A percentile compares a stretch with the other conserved stretches of the same genome.
Conservation (phyloP, 1,140 invertebrate genomes). For the Trypoxylus dichotomus region DNA sequence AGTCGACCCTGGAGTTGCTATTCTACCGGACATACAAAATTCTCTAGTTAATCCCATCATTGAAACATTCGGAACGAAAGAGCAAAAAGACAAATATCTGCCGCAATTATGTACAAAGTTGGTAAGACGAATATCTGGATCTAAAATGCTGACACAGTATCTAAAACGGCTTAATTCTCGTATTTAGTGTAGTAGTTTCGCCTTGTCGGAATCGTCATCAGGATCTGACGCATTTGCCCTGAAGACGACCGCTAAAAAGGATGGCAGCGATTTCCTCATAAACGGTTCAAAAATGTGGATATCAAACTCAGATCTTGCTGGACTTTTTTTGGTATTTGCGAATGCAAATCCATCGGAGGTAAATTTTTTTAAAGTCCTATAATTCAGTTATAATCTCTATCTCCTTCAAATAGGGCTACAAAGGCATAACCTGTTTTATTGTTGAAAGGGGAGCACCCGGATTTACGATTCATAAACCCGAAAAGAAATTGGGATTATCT, state of each 20-base stretch:
- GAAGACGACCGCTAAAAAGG: constrained; percentile 83
- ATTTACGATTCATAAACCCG: constrained; percentile 86
- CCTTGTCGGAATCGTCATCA: constrained; percentile 83
- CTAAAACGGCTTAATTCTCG: no score
- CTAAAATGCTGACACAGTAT: background rate
- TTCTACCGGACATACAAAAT: constrained; percentile 91
- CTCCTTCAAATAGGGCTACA: constrained; percentile 64
- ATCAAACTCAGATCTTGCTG: constrained; percentile 89
- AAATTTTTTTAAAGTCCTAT: constrained; percentile 30
- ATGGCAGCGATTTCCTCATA: constrained; percentile 77
- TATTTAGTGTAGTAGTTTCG: constrained; percentile 77
- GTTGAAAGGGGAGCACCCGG: constrained; percentile 90
- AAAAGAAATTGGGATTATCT: constrained; percentile 90
- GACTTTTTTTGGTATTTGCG: constrained; percentile 82
- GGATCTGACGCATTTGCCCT: constrained; percentile 89
- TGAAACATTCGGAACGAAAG: constrained; percentile 77
- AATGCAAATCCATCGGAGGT: constrained; percentile 81
- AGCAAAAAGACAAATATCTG: constrained; percentile 86
- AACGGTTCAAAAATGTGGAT: constrained; percentile 95
- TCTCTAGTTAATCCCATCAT: constrained; percentile 88
- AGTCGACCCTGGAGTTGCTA: constrained; percentile 85
- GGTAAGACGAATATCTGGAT: constrained; percentile 55
- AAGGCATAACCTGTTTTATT: constrained; percentile 93
- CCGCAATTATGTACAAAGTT: constrained; percentile 78
- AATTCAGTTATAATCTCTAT: background rate